A percentile compares a stretch with the other conserved stretches of the same genome.
These are phyloP conservation scores for Tor tambroides DNA, from an alignment of 2,113 vertebrate species.

Conservation along the genomic window DNA sequence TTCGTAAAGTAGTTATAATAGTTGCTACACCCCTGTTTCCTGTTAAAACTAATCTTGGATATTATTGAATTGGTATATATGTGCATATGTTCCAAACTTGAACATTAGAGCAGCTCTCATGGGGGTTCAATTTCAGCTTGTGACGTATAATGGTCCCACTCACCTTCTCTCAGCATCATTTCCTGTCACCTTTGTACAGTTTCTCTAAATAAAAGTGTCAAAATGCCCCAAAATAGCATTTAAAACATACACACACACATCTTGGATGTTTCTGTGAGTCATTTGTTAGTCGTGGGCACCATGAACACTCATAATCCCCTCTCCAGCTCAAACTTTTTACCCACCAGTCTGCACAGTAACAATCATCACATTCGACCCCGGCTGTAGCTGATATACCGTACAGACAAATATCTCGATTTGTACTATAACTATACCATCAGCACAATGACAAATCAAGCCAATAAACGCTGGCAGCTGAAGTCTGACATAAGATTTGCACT, in stretches of 20 bases:
- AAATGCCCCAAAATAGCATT: not conserved
- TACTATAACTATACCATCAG: not conserved
- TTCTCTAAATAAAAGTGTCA: not conserved
- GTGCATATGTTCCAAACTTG: not conserved
- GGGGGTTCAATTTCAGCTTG: not conserved
- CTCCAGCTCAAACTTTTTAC: not conserved
- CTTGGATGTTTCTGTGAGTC: not conserved
- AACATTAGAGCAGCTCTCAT: not conserved
- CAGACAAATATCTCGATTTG: conserved; percentile 47
- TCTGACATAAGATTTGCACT: not conserved
- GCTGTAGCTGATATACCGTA: conserved; percentile 47
- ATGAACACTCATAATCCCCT: not conserved
- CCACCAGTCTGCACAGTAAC: conserved; percentile 46
- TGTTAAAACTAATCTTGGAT: not conserved
- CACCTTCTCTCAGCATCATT: not conserved
- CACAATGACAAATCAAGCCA: conserved; percentile 28
- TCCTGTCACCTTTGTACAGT: not conserved
- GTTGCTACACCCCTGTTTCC: not conserved
- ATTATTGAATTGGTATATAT: not conserved
- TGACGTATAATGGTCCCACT: not conserved
- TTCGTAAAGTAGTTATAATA: not conserved
- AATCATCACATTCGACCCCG: conserved; percentile 26
- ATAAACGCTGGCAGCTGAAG: conserved; percentile 6
- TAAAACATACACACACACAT: not conserved
- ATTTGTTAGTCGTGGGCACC: not conserved